phyloP scores from a whole-genome alignment of 1,140 invertebrate species.

The Macrobrachium rosenbergii region DNA sequence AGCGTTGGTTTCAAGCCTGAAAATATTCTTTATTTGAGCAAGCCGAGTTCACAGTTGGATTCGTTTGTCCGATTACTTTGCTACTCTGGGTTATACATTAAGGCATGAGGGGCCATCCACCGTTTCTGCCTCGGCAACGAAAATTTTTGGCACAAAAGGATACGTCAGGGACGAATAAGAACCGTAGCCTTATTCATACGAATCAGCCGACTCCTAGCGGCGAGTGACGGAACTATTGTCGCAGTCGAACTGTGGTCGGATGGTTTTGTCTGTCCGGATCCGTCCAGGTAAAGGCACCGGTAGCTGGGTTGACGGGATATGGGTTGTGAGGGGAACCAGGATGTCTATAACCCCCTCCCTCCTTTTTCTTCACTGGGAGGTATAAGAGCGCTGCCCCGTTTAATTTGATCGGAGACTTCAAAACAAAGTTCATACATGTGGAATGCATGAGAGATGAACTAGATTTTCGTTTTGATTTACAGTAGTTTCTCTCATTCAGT shows the following conservation, averaged over 20 bases:
- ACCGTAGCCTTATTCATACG: no score
- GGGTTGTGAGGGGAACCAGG: neutral
- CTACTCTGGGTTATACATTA: no score
- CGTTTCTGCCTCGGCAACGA: no score
- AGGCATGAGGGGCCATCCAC: no score
- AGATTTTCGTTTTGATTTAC: neutral
- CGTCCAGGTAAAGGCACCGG: no score
- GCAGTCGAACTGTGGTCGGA: constrained; percentile 8
- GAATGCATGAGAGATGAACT: neutral
- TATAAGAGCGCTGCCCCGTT: neutral
- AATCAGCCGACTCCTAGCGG: neutral
- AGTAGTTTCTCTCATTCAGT: neutral
- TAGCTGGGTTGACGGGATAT: neutral
- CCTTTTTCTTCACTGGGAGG: neutral
- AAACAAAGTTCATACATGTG: neutral
- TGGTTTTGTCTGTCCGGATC: neutral
- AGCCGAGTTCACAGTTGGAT: no score
- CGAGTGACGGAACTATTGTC: constrained; percentile 16
- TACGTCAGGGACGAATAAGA: no score
- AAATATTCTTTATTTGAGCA: no score
- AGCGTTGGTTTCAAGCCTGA: no score
- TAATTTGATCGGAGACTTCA: constrained; percentile 13
- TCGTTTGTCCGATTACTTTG: no score
- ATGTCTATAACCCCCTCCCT: neutral
- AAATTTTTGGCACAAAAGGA: no score